These are phyloP conservation scores for Acanthosepion pharaonis DNA, from an alignment of 2,888 invertebrate genomes.

Conservation along the genomic window DNA sequence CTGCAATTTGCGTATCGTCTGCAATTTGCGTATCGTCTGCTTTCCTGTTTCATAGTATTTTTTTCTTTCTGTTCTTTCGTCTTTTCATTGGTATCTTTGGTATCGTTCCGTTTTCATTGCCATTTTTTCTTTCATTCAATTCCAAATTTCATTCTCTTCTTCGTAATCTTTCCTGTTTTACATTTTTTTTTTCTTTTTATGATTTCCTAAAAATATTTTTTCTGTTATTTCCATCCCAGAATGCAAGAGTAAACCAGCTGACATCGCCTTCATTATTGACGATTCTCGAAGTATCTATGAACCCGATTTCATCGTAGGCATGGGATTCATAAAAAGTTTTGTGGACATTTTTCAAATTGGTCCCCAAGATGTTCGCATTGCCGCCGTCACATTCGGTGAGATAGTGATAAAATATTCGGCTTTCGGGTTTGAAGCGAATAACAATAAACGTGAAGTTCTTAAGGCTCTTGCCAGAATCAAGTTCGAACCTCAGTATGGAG, in stretches of 20 bases:
- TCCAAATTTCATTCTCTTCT: too few species aligned
- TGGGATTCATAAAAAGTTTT: neutral
- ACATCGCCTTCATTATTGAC: constrained; percentile 63
- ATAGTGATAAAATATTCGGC: neutral
- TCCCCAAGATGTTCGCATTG: neutral
- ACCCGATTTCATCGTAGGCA: constrained; percentile 62
- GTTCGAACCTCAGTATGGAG: neutral
- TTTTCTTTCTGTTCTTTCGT: too few species aligned
- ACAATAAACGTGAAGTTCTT: neutral
- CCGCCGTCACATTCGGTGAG: neutral
- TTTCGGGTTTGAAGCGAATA: neutral
- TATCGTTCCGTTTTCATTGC: too few species aligned
- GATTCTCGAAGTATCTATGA: constrained; percentile 66
- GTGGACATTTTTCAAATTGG: neutral
- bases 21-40: too few species aligned
- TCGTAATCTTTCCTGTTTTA: too few species aligned
- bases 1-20: too few species aligned
- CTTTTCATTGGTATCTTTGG: too few species aligned
- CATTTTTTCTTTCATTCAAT: too few species aligned
- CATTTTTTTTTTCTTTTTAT: too few species aligned
- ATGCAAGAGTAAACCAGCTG: constrained; percentile 54
- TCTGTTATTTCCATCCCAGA: neutral
- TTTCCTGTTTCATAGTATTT: too few species aligned
- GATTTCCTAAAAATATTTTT: too few species aligned
- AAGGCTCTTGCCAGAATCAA: neutral